Evolutionary conservation across 2,113 vertebrate genomes (phyloP).

Genomic region (Ammodytes marinus): DNA sequence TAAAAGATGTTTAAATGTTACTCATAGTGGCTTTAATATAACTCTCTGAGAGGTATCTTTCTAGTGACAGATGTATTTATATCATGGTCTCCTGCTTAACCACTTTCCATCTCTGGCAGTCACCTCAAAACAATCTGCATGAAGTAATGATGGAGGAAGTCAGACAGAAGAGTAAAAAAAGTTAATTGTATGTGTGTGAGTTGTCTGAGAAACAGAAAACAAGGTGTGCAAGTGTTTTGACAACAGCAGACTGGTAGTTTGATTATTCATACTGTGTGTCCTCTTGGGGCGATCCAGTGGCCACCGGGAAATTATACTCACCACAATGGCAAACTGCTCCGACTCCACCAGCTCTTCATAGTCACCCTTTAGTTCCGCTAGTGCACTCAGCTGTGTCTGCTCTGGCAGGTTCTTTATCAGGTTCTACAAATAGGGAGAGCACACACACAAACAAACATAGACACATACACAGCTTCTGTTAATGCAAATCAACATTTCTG

Average conservation of each 20-base stretch:
- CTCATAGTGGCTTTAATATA: background rate
- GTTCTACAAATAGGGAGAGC: conserved; percentile 87
- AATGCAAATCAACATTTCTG: conserved; percentile 65
- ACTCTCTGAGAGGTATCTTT: background rate
- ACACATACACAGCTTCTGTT: conserved; percentile 54
- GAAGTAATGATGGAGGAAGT: background rate
- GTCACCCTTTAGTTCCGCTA: conserved; percentile 93
- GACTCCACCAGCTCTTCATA: conserved; percentile 95
- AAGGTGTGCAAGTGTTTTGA: conserved; percentile 30
- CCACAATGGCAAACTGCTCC: conserved; percentile 98
- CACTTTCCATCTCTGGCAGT: conserved; percentile 7
- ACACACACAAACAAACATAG: conserved; percentile 45
- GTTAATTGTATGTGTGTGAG: background rate
- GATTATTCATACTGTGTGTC: conserved; percentile 26
- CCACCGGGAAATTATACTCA: conserved; percentile 84
- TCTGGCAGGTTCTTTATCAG: conserved; percentile 97
- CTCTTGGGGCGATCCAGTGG: conserved; percentile 14
- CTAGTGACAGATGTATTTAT: conserved; percentile 30
- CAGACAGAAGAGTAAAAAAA: conserved; percentile 12
- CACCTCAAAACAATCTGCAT: background rate
- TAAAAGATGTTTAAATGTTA: too few relatives aligned
- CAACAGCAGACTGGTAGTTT: conserved; percentile 14
- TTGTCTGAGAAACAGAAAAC: background rate
- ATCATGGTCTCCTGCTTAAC: conserved; percentile 22
- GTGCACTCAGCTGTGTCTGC: conserved; percentile 92